Evolutionary conservation across 2,113 vertebrate genomes (phyloP).

Genomic region (Serilophus lunatus): DNA sequence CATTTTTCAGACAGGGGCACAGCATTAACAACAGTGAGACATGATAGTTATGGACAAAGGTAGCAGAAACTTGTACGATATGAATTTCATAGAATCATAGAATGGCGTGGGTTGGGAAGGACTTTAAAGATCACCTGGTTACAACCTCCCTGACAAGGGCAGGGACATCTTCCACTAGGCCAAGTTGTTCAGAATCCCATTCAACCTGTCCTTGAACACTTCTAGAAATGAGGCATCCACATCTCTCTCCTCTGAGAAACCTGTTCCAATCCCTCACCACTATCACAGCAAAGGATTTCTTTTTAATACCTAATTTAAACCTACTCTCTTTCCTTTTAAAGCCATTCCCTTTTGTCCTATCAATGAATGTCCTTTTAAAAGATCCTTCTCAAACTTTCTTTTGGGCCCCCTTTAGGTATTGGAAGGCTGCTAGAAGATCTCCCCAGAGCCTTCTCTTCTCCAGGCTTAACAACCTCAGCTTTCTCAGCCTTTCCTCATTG

Average conservation of each 20-base stretch:
- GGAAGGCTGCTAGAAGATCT: not conserved
- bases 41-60: accelerated
- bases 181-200: not conserved
- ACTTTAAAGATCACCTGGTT: not conserved
- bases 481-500: not conserved
- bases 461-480: not conserved
- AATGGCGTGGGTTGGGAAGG: not conserved
- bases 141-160: not conserved
- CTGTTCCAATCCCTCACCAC: not conserved
- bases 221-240: not conserved
- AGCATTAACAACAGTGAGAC: not conserved
- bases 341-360: not conserved
- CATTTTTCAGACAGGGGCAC: not conserved
- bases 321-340: not conserved
- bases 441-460: not conserved
- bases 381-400: not conserved
- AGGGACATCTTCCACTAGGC: not conserved
- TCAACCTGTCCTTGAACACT: not conserved
- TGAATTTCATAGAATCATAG: not conserved
- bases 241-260: not conserved
- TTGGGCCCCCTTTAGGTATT: not conserved
- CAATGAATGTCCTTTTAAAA: not conserved
- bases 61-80: not conserved
- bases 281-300: not conserved
- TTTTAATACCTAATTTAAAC: not conserved